Conservation (phyloP, 2,797 vertebrate species). For the Acipenser transmontanus region DNA sequence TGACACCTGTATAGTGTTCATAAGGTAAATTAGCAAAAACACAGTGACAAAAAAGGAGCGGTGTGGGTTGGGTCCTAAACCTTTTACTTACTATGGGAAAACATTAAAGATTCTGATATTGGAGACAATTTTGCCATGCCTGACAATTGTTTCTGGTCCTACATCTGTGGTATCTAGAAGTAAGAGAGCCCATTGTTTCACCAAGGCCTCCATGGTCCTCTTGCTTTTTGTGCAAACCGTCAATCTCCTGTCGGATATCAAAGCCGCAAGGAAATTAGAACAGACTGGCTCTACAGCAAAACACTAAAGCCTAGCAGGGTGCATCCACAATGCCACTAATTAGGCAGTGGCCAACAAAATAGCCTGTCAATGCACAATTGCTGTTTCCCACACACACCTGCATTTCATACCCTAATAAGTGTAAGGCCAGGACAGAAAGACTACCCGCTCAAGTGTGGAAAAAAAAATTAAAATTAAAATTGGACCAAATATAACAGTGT, state of each 20-base stretch:
- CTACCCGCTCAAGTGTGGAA: conserved; percentile 68
- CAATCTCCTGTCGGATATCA: conserved; percentile 86
- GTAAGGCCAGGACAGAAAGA: conserved; percentile 59
- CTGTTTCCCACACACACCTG: conserved; percentile 87
- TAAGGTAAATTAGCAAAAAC: conserved; percentile 15
- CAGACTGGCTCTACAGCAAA: conserved; percentile 76
- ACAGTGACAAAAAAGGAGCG: too few species aligned
- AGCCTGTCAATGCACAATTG: conserved; percentile 78
- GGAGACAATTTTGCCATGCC: conserved; percentile 74
- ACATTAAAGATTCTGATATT: conserved; percentile 73
- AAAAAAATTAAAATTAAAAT: conserved; percentile 28
- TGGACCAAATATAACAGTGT: conserved; percentile 73
- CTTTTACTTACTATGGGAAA: conserved; percentile 70
- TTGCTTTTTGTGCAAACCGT: conserved; percentile 81
- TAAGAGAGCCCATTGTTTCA: conserved; percentile 78
- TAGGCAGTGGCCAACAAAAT: conserved; percentile 88
- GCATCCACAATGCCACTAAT: conserved; percentile 91
- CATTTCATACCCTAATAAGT: conserved; percentile 80
- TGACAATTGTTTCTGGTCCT: conserved; percentile 59
- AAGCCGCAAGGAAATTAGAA: conserved; percentile 89
- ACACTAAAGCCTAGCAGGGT: conserved; percentile 85
- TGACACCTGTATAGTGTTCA: conserved; percentile 15
- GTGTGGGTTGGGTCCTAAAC: conserved; percentile 12
- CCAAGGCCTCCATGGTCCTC: conserved; percentile 69
- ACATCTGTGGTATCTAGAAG: conserved; percentile 77